Evolutionary conservation across 2,113 vertebrate genomes (phyloP).

Genomic region (Crotalus viridis): DNA sequence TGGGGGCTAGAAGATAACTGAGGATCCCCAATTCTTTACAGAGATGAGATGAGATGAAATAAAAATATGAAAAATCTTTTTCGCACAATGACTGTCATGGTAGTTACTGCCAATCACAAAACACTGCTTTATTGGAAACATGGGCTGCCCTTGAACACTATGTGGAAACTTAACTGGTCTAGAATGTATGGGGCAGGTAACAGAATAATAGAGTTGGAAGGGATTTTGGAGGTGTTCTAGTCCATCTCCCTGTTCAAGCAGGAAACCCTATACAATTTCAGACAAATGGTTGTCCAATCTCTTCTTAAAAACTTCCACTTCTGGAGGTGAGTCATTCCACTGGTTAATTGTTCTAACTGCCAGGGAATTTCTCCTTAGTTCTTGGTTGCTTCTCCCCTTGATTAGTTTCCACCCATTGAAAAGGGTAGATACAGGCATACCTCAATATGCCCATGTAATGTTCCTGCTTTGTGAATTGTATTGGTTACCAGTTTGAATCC

Average conservation of each 20-base stretch:
- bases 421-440: neutral
- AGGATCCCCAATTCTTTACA: slow-evolving; percentile 2
- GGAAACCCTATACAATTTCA: neutral
- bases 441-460: neutral
- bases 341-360: neutral
- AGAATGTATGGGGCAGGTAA: neutral
- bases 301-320: neutral
- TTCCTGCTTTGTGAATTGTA: neutral
- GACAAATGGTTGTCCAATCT: neutral
- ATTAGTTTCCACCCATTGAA: neutral
- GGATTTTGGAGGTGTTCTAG: neutral
- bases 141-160: too few relatives aligned
- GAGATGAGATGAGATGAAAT: neutral
- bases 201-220: neutral
- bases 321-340: neutral
- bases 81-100: too few relatives aligned
- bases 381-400: neutral
- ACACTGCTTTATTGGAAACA: too few relatives aligned
- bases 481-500: neutral
- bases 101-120: too few relatives aligned
- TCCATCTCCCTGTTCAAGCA: neutral
- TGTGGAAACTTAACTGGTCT: neutral
- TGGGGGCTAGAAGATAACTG: neutral
- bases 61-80: slow-evolving; percentile 24
- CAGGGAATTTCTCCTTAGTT: neutral